phyloP scores from a whole-genome alignment of 1,140 invertebrate genomes.

The Zeugodacus cucurbitae region DNA sequence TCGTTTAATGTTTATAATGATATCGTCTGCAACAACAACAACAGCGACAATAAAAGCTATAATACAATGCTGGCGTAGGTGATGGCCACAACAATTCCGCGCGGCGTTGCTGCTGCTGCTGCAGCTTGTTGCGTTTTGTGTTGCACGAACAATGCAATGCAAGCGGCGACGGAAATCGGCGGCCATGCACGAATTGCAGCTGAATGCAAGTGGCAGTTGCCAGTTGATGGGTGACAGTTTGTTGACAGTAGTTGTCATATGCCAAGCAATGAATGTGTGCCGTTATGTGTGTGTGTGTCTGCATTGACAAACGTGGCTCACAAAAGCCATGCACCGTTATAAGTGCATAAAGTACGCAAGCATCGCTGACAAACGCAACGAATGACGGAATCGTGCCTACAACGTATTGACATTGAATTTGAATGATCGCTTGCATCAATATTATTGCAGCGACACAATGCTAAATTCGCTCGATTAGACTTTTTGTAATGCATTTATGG shows the following conservation, averaged over 20 bases:
- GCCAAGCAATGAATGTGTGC: not conserved
- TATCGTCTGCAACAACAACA: not conserved
- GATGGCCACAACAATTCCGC: slow-evolving; percentile 15
- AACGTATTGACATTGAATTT: too few species aligned
- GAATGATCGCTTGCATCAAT: too few species aligned
- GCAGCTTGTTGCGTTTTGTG: slow-evolving; percentile 16
- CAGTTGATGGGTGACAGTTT: slow-evolving; percentile 18
- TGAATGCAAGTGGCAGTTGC: slow-evolving; percentile 14
- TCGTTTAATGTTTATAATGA: slow-evolving; percentile 15
- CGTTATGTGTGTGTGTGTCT: not conserved
- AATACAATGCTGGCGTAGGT: not conserved
- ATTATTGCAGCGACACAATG: too few species aligned
- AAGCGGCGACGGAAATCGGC: slow-evolving; percentile 6
- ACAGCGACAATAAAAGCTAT: not conserved
- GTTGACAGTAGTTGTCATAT: slow-evolving; percentile 29
- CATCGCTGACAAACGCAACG: not conserved
- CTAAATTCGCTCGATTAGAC: too few species aligned
- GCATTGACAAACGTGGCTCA: not conserved
- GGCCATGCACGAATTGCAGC: not conserved
- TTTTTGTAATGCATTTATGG: too few species aligned
- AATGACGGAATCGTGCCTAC: not conserved
- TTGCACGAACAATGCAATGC: slow-evolving; percentile 30
- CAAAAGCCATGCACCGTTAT: not conserved
- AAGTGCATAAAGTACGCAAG: not conserved
- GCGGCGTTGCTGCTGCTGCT: not conserved